Percentiles rank a stretch among this genome's conserved stretches.
These are phyloP conservation scores for Anser cygnoides DNA, from an alignment of 2,113 vertebrate genomes.

Conservation along the genomic window DNA sequence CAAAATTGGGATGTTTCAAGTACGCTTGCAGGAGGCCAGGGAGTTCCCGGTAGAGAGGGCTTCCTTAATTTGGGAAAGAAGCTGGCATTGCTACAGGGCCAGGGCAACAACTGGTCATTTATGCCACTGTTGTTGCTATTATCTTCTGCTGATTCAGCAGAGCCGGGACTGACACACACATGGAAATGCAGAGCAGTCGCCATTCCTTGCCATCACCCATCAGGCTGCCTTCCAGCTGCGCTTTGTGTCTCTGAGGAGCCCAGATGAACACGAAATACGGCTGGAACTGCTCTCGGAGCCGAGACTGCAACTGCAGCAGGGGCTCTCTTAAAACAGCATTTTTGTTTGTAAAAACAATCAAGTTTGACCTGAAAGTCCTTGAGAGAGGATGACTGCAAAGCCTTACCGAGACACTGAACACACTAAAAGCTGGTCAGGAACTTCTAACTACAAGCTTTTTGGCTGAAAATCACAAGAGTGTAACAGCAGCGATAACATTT, in stretches of 20 bases:
- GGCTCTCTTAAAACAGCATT: neutral
- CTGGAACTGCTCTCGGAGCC: neutral
- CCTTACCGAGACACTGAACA: neutral
- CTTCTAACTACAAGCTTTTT: neutral
- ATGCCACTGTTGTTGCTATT: accelerated
- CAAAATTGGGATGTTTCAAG: neutral
- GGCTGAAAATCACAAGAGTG: neutral
- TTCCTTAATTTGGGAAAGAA: neutral
- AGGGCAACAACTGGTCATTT: neutral
- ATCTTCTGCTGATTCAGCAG: neutral
- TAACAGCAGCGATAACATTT: neutral
- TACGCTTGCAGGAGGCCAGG: neutral
- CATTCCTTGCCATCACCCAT: neutral
- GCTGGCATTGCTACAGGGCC: neutral
- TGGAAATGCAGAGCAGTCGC: neutral
- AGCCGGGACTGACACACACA: accelerated
- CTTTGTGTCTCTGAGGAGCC: neutral
- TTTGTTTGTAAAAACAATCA: neutral
- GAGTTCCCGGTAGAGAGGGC: neutral
- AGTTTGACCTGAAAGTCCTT: neutral
- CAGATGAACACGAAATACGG: neutral
- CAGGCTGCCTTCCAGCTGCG: neutral
- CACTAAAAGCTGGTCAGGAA: neutral
- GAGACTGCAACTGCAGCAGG: neutral
- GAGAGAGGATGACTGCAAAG: neutral